Evolutionary conservation across 2,797 vertebrate species (phyloP), one percentile per base, ranked within the genome.

Genomic region (Gallinago solitaria): DNA sequence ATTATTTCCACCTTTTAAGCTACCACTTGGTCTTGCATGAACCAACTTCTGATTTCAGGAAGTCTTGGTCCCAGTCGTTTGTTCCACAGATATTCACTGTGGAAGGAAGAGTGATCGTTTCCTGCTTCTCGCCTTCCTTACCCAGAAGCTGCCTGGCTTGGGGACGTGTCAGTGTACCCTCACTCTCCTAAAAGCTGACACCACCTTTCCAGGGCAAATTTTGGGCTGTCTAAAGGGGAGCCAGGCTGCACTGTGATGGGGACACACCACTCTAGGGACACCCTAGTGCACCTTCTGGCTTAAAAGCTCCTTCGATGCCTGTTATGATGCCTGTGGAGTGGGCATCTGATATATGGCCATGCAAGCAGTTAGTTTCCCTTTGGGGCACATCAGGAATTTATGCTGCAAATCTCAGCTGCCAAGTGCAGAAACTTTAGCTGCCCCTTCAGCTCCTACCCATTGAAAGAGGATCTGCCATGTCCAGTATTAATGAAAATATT

Each of bases 401-500:
- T 68, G 69, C 39, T 71, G 41, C 63, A 82, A 69, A 84, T 83
- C 45, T 88, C 59, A 71, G 18, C 56, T 95, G 89, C 89, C 39
- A 87, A 67, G 37, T 39, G 43, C 30, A 51, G 89, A 90, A 96
- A 87, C 64, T 59, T 77, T 32, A 95, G 45, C 83, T 77, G 71
- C 56, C 21, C 32, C 56, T 89, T 93, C 41, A 88, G 57, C 32
- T 91, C 63, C 64, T 96, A 11, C 25, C 57, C 53, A 37, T 56
- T 90, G 93, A 93, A 95, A 91, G 24, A 80, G n/a, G 64, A 94
- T 80, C 89, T 77, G 43, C 41, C 11, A 19, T 54, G 33, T 73
- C 45, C 37, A 82, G n/a, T 57, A 50, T 45, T 91, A 77, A 82
- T 91, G 75, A 80, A 96, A 95, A 64, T 79, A 63, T 54, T 78